Evolutionary conservation across 2,113 vertebrate species (phyloP), one percentile per base, ranked within the genome.

Genomic region (Castor canadensis): DNA sequence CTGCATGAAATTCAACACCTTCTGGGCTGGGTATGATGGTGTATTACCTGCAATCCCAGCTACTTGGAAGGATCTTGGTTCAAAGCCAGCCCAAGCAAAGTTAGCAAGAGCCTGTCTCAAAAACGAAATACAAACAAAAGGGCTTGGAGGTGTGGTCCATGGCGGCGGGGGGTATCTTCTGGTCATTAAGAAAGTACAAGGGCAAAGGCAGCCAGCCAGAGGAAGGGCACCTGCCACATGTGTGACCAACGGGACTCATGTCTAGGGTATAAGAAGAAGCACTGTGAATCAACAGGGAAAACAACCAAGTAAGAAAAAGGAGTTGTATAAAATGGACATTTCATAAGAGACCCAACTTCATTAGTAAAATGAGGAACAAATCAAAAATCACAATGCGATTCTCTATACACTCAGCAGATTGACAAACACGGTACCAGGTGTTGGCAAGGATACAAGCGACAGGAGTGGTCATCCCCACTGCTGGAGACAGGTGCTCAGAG

Each of bases 401-500:
- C 6, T 9, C 52, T 43, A 28, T 40, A 62, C 40, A n/a, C 32
- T 87, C 67, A 73, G 3, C 28, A 45, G 54, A 73, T 4, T 3
- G 56, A 58, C 56, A 47, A 80, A 91, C 26, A 35, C 22, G 1
- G 19, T 3, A 30, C 2, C 32, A 47, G 64, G 83, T 32, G 6
- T 15, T 16, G 54, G 20, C 73, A 62, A 80, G 40, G 83, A n/a
- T 1, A 5, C 9, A 11, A 85, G 32, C 30, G 7, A 35, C 30
- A 60, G 64, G 45, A 56, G 20, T 1, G 16, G 15, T 40, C 43
- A 19, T 71, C 72, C 15, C n/a, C 40, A 35, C 45, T n/a, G 52
- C 16, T 0, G 2, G 52, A 15, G 80, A 20, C 5, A 24, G 26
- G 13, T 30, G 28, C 0, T 30, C 43, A 64, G 1, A 32, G 16